phyloP scores from a whole-genome alignment of 2,888 invertebrate genomes.

The Ptilodon capucinus region DNA sequence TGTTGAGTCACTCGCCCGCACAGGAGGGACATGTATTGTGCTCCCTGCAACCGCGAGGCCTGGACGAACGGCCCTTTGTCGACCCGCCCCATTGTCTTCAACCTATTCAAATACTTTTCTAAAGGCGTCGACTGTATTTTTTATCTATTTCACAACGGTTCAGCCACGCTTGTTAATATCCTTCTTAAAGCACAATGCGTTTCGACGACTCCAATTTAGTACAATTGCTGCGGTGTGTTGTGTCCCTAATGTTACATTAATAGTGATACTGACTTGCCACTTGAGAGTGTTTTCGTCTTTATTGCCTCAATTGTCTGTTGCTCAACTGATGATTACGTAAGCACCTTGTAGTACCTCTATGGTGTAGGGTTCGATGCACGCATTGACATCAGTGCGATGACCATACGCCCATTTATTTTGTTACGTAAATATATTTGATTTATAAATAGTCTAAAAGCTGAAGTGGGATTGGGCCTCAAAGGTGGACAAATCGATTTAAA shows the following conservation, averaged over 20 bases:
- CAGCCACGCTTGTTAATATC: conserved; percentile 40
- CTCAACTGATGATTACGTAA: conserved; percentile 67
- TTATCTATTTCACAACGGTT: conserved; percentile 48
- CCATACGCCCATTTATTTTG: not conserved
- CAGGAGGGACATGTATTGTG: conserved; percentile 68
- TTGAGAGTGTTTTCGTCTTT: conserved; percentile 68
- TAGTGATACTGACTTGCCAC: conserved; percentile 57
- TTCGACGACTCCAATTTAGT: conserved; percentile 38
- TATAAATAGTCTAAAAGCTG: too few species aligned
- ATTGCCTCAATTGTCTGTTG: conserved; percentile 75
- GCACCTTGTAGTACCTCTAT: conserved; percentile 58
- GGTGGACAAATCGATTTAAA: too few species aligned
- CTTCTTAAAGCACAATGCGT: conserved; percentile 36
- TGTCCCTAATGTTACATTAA: conserved; percentile 63
- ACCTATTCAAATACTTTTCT: conserved; percentile 63
- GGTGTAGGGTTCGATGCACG: conserved; percentile 66
- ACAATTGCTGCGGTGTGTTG: conserved; percentile 45
- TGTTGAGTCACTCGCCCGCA: conserved; percentile 69
- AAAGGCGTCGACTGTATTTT: conserved; percentile 51
- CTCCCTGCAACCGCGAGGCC: conserved; percentile 57
- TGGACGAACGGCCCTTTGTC: conserved; percentile 67
- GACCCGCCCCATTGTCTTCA: conserved; percentile 65
- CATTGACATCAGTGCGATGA: conserved; percentile 41
- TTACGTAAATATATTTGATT: not conserved
- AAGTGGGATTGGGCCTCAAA: too few species aligned